Percentiles rank a stretch among this genome's conserved stretches.
Conservation (phyloP, 2,888 invertebrate genomes). For the Pomacea canaliculata region DNA sequence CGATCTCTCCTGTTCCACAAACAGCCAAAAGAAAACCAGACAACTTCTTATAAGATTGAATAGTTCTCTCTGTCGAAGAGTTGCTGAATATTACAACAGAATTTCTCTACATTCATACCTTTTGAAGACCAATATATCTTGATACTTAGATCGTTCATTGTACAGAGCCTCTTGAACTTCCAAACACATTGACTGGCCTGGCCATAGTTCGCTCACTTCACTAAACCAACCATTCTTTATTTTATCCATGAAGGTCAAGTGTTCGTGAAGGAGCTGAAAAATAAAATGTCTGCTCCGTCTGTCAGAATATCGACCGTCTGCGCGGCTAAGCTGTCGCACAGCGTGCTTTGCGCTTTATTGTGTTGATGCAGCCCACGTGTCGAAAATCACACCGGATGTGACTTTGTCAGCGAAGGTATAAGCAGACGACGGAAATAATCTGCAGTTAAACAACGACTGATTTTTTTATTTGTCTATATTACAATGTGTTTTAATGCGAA, state of each 20-base stretch:
- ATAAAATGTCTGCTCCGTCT: neutral
- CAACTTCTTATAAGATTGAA: too few species aligned
- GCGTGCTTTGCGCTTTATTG: neutral
- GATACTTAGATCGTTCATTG: constrained; percentile 66
- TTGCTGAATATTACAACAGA: too few species aligned
- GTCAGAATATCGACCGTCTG: neutral
- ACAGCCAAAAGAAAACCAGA: too few species aligned
- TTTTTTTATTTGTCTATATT: too few species aligned
- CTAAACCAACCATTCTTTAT: constrained; percentile 86
- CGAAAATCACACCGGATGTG: neutral
- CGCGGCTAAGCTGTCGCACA: neutral
- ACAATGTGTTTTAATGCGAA: too few species aligned
- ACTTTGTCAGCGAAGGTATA: neutral
- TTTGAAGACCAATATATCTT: constrained; percentile 66
- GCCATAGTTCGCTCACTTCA: constrained; percentile 78
- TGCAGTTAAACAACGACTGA: too few species aligned
- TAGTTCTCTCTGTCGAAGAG: too few species aligned
- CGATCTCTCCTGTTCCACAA: too few species aligned
- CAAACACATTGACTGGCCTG: constrained; percentile 67
- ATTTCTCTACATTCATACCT: constrained; percentile 46
- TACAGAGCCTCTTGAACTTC: constrained; percentile 65
- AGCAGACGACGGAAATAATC: too few species aligned
- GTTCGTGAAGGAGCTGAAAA: neutral
- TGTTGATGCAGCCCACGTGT: neutral
- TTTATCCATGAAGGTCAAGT: constrained; percentile 43